phyloP scores from a whole-genome alignment of 1,140 invertebrate genomes.

The Rhagoletis zephyria region DNA sequence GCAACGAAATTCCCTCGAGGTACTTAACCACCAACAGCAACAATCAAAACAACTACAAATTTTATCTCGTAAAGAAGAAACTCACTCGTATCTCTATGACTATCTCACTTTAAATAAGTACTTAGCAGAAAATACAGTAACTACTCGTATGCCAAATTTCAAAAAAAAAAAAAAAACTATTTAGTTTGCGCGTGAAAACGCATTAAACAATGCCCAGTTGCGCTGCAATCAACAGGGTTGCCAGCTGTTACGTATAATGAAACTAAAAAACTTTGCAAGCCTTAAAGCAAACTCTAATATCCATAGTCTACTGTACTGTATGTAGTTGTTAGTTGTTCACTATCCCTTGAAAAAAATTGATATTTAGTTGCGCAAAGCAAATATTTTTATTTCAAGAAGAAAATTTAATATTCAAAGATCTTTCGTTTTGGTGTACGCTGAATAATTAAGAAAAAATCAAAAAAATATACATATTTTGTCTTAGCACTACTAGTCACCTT shows the following conservation, averaged over 20 bases:
- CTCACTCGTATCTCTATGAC: background rate
- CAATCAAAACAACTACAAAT: constrained; percentile 45
- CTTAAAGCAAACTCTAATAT: background rate
- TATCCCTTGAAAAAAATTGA: constrained; percentile 11
- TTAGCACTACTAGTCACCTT: constrained; percentile 2
- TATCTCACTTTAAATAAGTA: background rate
- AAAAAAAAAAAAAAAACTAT: background rate
- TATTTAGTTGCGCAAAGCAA: background rate
- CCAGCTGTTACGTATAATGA: background rate
- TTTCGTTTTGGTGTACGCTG: constrained; percentile 48
- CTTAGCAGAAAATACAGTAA: background rate
- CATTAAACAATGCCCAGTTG: background rate
- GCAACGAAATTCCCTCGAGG: constrained; percentile 75
- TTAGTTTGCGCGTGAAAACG: background rate
- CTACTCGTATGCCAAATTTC: too few species aligned
- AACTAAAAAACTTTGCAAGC: background rate
- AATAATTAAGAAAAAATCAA: constrained; percentile 16
- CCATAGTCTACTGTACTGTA: constrained; percentile 40
- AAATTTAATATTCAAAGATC: background rate
- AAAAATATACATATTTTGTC: background rate
- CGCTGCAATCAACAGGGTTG: background rate
- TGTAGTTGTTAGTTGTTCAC: constrained; percentile 44
- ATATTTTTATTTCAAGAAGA: background rate
- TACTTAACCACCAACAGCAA: constrained; percentile 60
- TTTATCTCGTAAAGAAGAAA: background rate